Percentiles rank a stretch among this genome's conserved stretches.
Conservation (phyloP, 30 jellyfish, hydroid and myxozoan genomes). For the Mastigias papua region DNA sequence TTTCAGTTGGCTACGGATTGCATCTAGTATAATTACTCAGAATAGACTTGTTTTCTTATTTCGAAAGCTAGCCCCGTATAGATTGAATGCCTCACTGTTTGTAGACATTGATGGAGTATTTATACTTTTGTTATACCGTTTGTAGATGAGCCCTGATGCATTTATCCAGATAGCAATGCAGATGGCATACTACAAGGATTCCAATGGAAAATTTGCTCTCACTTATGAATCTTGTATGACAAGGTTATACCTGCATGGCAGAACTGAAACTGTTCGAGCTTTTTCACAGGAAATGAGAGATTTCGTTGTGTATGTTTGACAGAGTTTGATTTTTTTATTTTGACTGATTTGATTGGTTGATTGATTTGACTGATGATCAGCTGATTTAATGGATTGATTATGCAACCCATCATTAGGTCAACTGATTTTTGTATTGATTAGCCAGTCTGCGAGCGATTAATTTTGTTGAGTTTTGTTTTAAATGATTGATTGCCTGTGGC, state of each 20-base stretch:
- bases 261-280: slow-evolving; percentile 96
- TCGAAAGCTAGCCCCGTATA: too few relatives aligned
- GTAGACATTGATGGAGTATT: too few relatives aligned
- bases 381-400: neutral
- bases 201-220: slow-evolving; percentile 85
- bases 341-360: neutral
- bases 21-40: too few relatives aligned
- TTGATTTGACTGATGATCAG: neutral
- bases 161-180: slow-evolving; percentile 93
- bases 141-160: slow-evolving; percentile 99
- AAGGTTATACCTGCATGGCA: slow-evolving; percentile 91
- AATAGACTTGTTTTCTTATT: too few relatives aligned
- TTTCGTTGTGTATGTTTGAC: slow-evolving; percentile 78
- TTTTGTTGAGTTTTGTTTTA: too few relatives aligned
- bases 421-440: too few relatives aligned
- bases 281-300: slow-evolving; percentile 79
- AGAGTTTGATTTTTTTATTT: neutral
- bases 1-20: too few relatives aligned
- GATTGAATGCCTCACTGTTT: too few relatives aligned
- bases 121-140: too few relatives aligned
- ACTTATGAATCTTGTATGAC: slow-evolving; percentile 98
- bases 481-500: too few relatives aligned
- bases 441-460: too few relatives aligned
- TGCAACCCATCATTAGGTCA: too few relatives aligned
- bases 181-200: slow-evolving; percentile 90